Percentiles rank a stretch among this genome's conserved stretches.
Conservation (phyloP, 2,113 vertebrate genomes). For the human (Homo sapiens) region DNA sequence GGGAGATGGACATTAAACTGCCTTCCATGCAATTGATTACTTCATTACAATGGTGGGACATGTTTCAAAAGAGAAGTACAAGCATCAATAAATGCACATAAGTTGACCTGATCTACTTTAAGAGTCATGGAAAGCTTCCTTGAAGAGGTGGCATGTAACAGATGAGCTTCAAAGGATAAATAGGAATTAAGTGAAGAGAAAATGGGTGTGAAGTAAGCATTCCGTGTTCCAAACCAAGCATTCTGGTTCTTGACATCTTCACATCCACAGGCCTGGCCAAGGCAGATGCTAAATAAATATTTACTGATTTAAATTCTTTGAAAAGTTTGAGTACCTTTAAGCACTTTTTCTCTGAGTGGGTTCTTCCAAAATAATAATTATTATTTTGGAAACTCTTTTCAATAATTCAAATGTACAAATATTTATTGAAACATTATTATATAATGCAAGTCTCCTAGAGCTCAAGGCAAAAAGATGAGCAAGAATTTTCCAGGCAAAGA, state of each 20-base stretch:
- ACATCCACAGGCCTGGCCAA: neutral
- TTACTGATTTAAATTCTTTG: neutral
- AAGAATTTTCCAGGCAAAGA: neutral
- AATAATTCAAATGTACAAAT: neutral
- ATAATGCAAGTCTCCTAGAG: neutral
- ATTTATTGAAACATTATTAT: slow-evolving; percentile 3
- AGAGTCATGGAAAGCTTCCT: neutral
- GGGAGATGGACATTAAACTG: neutral
- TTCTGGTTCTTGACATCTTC: neutral
- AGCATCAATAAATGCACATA: neutral
- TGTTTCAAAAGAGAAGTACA: neutral
- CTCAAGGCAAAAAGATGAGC: slow-evolving; percentile 14
- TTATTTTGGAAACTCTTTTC: slow-evolving; percentile 13
- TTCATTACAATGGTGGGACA: neutral
- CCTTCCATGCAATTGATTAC: neutral
- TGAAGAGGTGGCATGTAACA: neutral
- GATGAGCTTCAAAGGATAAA: neutral
- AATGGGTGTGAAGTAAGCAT: neutral
- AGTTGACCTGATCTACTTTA: neutral
- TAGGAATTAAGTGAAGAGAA: neutral
- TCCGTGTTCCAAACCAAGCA: neutral
- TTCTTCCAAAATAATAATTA: neutral
- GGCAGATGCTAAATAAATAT: slow-evolving; percentile 3
- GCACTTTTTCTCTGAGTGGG: neutral
- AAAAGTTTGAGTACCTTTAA: neutral